Conservation (phyloP, 2,113 vertebrate genomes). For the Xenopus laevis region DNA sequence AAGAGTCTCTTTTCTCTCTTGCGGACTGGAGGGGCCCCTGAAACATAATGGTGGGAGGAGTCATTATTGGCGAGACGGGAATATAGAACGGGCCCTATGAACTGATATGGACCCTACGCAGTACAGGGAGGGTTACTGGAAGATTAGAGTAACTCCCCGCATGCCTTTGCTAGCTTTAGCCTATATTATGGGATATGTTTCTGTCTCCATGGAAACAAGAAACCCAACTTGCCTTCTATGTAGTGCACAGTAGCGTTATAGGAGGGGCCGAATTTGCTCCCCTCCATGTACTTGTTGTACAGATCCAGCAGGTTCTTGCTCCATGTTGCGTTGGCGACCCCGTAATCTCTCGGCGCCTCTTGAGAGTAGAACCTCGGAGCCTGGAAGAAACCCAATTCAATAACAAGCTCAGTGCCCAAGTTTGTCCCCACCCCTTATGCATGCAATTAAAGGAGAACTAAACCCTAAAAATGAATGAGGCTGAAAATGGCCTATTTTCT, state of each 20-base stretch:
- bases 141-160: no score
- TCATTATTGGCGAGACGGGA: no score
- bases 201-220: background rate
- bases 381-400: constrained; percentile 3
- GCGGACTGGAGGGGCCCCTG: constrained; percentile 54
- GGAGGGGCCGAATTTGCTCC: constrained; percentile 65
- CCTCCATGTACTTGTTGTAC: constrained; percentile 65
- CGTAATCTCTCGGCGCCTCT: constrained; percentile 60
- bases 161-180: background rate
- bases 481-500: no score
- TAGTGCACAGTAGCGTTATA: constrained; percentile 68
- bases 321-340: constrained; percentile 79
- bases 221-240: constrained; percentile 55
- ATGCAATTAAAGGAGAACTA: no score
- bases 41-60: background rate
- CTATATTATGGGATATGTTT: no score
- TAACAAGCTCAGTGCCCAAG: no score
- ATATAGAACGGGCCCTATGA: no score
- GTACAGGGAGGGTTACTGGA: no score
- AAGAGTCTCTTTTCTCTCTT: constrained; percentile 59
- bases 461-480: background rate
- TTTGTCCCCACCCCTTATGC: no score
- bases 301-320: constrained; percentile 64
- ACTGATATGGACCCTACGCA: no score
- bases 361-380: constrained; percentile 29